phyloP scores from a whole-genome alignment of 2,113 vertebrate genomes.

The Orthonyx spaldingii region DNA sequence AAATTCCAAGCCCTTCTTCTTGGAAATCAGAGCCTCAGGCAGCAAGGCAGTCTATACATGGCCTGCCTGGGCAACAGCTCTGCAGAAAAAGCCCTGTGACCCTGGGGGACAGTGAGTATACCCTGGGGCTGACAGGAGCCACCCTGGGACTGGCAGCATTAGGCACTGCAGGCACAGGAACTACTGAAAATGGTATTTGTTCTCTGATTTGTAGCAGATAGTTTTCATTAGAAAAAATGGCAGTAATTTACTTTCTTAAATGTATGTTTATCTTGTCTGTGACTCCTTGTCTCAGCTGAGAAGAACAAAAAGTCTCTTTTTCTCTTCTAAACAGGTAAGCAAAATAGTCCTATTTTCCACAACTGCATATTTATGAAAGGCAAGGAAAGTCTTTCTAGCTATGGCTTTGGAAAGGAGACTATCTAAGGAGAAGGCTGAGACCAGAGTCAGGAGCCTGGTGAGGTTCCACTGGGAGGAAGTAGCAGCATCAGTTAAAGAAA shows the following conservation, averaged over 20 bases:
- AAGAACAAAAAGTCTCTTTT: background rate
- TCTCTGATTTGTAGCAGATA: background rate
- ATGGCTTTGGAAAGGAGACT: background rate
- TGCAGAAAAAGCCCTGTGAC: background rate
- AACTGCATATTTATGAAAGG: background rate
- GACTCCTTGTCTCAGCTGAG: background rate
- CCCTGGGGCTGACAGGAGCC: background rate
- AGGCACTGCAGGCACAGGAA: background rate
- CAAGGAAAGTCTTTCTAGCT: background rate
- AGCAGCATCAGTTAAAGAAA: background rate
- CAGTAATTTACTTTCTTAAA: background rate
- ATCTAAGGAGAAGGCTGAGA: background rate
- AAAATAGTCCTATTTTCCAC: background rate
- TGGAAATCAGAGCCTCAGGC: background rate
- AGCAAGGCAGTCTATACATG: background rate
- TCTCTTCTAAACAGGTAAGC: background rate
- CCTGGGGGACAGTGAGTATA: fast-evolving
- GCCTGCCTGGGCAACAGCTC: background rate
- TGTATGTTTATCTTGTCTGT: background rate
- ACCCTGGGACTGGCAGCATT: background rate
- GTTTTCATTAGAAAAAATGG: background rate
- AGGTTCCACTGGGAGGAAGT: background rate
- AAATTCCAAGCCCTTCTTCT: background rate
- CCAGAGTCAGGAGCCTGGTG: background rate
- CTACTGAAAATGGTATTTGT: background rate